phyloP scores from a whole-genome alignment of 2,888 invertebrate genomes.

The Yponomeuta sedellus region DNA sequence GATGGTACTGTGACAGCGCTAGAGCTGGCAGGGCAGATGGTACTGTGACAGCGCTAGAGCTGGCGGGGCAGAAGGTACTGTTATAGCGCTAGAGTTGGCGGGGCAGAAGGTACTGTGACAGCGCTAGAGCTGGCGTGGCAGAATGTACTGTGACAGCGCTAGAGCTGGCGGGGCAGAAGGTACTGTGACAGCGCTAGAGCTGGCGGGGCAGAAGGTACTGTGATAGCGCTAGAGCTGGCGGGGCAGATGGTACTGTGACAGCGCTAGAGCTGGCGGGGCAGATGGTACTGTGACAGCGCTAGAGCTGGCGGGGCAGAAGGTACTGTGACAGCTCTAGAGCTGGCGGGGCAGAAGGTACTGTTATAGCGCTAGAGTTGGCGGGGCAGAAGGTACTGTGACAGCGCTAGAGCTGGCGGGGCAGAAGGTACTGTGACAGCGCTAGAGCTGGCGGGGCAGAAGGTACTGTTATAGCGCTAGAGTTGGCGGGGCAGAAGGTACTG shows the following conservation, averaged over 20 bases:
- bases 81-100: constrained; percentile 3
- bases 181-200: neutral
- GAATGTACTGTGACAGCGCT: too few relatives aligned
- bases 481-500: too few relatives aligned
- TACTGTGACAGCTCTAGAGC: constrained; percentile 78
- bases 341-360: constrained; percentile 80
- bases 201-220: constrained; percentile 80
- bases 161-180: neutral
- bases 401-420: too few relatives aligned
- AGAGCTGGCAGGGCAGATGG: constrained; percentile 86
- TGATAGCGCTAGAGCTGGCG: too few relatives aligned
- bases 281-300: constrained; percentile 78
- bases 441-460: constrained; percentile 98
- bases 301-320: constrained; percentile 44
- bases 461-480: constrained; percentile 44
- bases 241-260: constrained; percentile 54
- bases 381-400: constrained; percentile 88
- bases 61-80: constrained; percentile 86
- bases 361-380: constrained; percentile 80
- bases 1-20: constrained; percentile 44
- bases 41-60: too few relatives aligned
- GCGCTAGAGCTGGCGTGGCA: constrained; percentile 43
- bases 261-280: constrained; percentile 94
- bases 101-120: constrained; percentile 82
- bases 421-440: constrained; percentile 82